phyloP scores from a whole-genome alignment of 2,113 vertebrate genomes.

The Alethe diademata region DNA sequence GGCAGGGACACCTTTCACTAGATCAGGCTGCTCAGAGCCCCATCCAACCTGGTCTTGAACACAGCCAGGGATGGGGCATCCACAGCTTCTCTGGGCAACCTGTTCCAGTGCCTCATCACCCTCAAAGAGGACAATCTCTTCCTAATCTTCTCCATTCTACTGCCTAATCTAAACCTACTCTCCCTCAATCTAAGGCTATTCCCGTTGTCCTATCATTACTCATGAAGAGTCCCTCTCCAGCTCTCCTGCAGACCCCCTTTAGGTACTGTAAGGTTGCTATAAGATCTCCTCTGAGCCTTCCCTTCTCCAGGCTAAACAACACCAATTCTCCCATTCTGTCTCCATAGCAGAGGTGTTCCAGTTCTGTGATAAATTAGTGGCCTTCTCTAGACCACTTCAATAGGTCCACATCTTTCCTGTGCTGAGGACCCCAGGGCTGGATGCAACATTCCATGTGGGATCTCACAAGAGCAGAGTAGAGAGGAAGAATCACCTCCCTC shows the following conservation, averaged over 20 bases:
- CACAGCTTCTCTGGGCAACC: not conserved
- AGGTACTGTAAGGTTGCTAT: not conserved
- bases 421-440: not conserved
- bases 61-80: not conserved
- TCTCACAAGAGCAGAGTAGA: not conserved
- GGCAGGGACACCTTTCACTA: not conserved
- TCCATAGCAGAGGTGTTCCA: not conserved
- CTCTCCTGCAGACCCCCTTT: not conserved
- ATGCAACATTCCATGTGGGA: not conserved
- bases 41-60: too few species aligned
- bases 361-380: not conserved
- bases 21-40: rapidly evolving
- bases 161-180: not conserved
- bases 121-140: not conserved
- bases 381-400: not conserved
- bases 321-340: not conserved
- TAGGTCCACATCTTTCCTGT: not conserved
- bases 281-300: not conserved
- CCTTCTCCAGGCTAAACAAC: not conserved
- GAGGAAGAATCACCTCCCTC: not conserved
- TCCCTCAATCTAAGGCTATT: not conserved
- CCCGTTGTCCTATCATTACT: not conserved
- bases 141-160: not conserved
- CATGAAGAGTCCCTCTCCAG: not conserved
- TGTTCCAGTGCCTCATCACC: not conserved